Percentiles rank a stretch among this genome's conserved stretches.
Evolutionary conservation across 2,888 invertebrate genomes (phyloP).

Genomic region (Metalampra italica): DNA sequence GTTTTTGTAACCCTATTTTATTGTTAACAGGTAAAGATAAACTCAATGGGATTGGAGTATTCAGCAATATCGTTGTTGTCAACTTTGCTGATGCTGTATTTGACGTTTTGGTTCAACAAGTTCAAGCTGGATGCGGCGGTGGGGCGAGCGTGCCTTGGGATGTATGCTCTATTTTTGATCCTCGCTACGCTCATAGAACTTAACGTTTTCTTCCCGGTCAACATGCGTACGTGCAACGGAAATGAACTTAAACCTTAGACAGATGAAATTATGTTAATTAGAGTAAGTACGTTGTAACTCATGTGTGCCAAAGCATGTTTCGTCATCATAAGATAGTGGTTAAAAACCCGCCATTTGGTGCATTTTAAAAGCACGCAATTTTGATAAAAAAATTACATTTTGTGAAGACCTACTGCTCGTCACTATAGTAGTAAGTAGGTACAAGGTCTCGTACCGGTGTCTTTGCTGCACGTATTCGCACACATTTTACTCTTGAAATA

Average conservation of each 20-base stretch:
- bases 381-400: too few species aligned
- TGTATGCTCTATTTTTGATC: conserved; percentile 92
- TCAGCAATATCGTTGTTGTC: conserved; percentile 93
- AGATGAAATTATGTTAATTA: conserved; percentile 28
- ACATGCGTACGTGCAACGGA: conserved; percentile 90
- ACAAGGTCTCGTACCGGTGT: too few species aligned
- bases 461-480: too few species aligned
- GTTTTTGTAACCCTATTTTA: background rate
- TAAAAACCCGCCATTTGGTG: too few species aligned
- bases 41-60: conserved; percentile 94
- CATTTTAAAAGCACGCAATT: too few species aligned
- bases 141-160: conserved; percentile 89
- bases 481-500: too few species aligned
- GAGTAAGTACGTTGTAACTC: conserved; percentile 23
- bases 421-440: too few species aligned
- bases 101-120: conserved; percentile 91
- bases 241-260: conserved; percentile 57
- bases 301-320: conserved; percentile 5
- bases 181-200: conserved; percentile 94
- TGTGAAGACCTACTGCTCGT: too few species aligned
- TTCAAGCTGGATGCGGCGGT: conserved; percentile 92
- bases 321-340: too few species aligned
- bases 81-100: conserved; percentile 89
- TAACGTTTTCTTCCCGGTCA: conserved; percentile 95
- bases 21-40: conserved; percentile 84